These are phyloP conservation scores for Remorina albescens DNA, from an alignment of 2,797 vertebrate species.

Conservation along the genomic window DNA sequence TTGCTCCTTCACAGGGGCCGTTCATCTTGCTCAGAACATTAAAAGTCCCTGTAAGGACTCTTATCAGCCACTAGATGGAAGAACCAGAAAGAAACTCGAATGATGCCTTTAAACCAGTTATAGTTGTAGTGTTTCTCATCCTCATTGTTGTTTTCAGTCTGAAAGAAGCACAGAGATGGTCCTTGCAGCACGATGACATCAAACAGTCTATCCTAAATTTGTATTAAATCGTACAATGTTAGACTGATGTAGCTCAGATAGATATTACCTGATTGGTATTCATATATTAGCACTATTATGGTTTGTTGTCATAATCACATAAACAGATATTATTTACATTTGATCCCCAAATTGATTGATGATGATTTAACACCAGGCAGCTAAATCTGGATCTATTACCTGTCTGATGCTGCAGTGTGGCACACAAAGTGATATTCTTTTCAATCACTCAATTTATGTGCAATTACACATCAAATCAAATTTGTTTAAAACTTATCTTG, in stretches of 20 bases:
- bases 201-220: background rate
- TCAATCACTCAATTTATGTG: background rate
- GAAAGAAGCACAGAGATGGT: background rate
- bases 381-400: background rate
- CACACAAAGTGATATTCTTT: background rate
- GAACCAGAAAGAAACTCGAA: constrained; percentile 18
- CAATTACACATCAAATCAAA: background rate
- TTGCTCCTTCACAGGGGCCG: background rate
- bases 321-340: no score
- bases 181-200: background rate
- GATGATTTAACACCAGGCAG: background rate
- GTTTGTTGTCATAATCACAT: background rate
- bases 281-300: background rate
- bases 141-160: background rate
- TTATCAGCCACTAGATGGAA: constrained; percentile 40
- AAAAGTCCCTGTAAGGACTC: background rate
- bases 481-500: no score
- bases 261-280: background rate
- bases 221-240: background rate
- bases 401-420: background rate
- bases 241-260: background rate
- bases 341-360: background rate
- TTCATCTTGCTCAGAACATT: background rate
- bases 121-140: background rate
- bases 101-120: background rate